Percentiles rank a stretch among this genome's conserved stretches.
Evolutionary conservation across 2,888 invertebrate species (phyloP).

Genomic region (Callyntrura guangdongensis): DNA sequence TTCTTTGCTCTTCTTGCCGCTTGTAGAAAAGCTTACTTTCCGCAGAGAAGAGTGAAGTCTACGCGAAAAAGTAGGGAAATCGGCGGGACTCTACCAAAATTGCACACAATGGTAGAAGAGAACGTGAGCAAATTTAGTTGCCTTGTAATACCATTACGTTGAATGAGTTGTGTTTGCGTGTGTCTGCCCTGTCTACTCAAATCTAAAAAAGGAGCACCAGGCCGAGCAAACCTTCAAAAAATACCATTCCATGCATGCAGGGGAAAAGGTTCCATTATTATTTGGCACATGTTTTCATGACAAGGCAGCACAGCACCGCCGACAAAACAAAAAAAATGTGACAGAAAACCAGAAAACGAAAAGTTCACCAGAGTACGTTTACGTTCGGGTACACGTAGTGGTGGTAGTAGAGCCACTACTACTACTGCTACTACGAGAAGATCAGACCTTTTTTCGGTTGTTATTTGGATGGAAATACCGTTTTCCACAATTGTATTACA

Average conservation of each 20-base stretch:
- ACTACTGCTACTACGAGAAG: neutral
- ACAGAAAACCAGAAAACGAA: neutral
- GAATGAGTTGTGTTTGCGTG: neutral
- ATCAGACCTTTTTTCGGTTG: neutral
- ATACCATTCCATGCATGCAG: neutral
- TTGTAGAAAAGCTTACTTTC: too few relatives aligned
- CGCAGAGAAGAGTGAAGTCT: neutral
- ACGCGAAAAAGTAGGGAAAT: neutral
- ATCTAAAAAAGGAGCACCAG: neutral
- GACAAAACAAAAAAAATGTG: neutral
- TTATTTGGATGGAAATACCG: slow-evolving; percentile 15
- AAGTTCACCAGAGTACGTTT: neutral
- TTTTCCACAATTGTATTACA: slow-evolving; percentile 35
- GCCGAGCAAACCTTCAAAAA: neutral
- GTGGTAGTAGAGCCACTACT: neutral
- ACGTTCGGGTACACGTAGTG: too few relatives aligned
- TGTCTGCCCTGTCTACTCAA: neutral
- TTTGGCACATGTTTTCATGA: neutral
- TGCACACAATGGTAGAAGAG: neutral
- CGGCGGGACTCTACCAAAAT: neutral
- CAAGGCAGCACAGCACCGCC: neutral
- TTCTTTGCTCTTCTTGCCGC: neutral
- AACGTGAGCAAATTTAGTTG: slow-evolving; percentile 30
- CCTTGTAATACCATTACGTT: slow-evolving; percentile 30
- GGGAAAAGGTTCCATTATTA: neutral